Evolutionary conservation across 2,113 vertebrate genomes (phyloP), one percentile per base, ranked within the genome.

Genomic region (Amblyornis subalaris): DNA sequence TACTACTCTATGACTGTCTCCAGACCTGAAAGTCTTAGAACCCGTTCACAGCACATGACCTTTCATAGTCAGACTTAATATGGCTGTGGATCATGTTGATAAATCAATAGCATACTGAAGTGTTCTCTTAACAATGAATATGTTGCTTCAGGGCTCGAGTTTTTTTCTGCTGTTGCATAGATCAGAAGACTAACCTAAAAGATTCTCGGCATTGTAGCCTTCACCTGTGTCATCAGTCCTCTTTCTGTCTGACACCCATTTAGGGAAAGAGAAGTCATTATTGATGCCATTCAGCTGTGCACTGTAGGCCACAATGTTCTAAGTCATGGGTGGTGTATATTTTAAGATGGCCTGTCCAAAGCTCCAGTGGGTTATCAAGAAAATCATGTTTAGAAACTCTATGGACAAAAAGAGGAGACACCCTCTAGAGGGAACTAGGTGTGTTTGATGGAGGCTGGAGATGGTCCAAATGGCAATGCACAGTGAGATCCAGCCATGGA

Each of bases 401-500:
- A 4, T 24, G 38, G 28, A 11, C 85, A 58, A 54, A 44, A 9
- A 69, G 76, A 76, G 40, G 47, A 50, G 16, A 36, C n/a, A 23
- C 7, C 12, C 4, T n/a, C 45, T 6, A 28, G 42, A 58, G 42
- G 42, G 35, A 65, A 12, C 16, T 24, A 12, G 35, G 9, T 23
- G 51, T 75, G 8, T 44, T 20, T 7, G 17, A 14, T 42, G 28
- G 42, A 61, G 31, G 17, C 26, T 74, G 35, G 26, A 74, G 48
- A 7, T n/a, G 18, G 24, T 40, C 29, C 48, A 60, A 35, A 28
- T n/a, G 38, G 35, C 55, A 60, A 2, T 14, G 35, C 0, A 3
- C 6, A 18, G 29, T 45, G 40, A 78, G 44, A n/a, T n/a, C 10
- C 0, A 0, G 47, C 26, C 10, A 0, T 3, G 54, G 54, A 73